Evolutionary conservation across 2,113 vertebrate genomes (phyloP).

Genomic region (Entelurus aequoreus): DNA sequence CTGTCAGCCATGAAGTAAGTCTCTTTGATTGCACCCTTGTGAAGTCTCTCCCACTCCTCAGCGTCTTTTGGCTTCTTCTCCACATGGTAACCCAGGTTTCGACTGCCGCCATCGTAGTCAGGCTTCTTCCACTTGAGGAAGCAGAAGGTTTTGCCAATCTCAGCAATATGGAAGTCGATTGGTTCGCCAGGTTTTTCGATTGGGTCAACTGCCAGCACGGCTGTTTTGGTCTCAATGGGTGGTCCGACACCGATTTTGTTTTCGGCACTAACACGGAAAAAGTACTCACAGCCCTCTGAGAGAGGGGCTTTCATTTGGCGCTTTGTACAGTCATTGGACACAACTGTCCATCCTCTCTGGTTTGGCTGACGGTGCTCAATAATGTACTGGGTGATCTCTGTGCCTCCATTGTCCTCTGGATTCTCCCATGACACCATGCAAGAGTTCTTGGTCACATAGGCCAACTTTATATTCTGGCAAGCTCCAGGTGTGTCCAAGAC

Average conservation of each 20-base stretch:
- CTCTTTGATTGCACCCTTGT: slow-evolving; percentile 97
- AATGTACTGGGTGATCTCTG: slow-evolving; percentile 96
- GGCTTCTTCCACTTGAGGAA: slow-evolving; percentile 95
- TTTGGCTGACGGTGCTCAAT: slow-evolving; percentile 90
- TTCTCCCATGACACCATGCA: slow-evolving; percentile 96
- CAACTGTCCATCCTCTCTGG: slow-evolving; percentile 88
- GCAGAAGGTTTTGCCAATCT: slow-evolving; percentile 96
- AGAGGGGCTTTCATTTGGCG: slow-evolving; percentile 87
- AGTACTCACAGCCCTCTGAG: slow-evolving; percentile 89
- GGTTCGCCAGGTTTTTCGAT: slow-evolving; percentile 94
- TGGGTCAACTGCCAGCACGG: slow-evolving; percentile 92
- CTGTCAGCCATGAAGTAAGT: slow-evolving; percentile 94
- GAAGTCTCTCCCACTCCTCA: slow-evolving; percentile 93
- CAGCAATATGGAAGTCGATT: slow-evolving; percentile 89
- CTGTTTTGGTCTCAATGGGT: slow-evolving; percentile 85
- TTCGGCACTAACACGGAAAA: slow-evolving; percentile 96
- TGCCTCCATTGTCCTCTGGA: slow-evolving; percentile 93
- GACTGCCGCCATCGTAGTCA: slow-evolving; percentile 93
- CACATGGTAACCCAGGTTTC: slow-evolving; percentile 90
- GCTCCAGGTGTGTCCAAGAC: slow-evolving; percentile 92
- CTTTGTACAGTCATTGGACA: slow-evolving; percentile 90
- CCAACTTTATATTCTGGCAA: slow-evolving; percentile 88
- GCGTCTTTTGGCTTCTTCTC: slow-evolving; percentile 92
- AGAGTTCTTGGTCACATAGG: slow-evolving; percentile 88
- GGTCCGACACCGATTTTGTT: slow-evolving; percentile 95